These are phyloP conservation scores for Pampus argenteus DNA, from an alignment of 2,797 vertebrate species.

Conservation along the genomic window DNA sequence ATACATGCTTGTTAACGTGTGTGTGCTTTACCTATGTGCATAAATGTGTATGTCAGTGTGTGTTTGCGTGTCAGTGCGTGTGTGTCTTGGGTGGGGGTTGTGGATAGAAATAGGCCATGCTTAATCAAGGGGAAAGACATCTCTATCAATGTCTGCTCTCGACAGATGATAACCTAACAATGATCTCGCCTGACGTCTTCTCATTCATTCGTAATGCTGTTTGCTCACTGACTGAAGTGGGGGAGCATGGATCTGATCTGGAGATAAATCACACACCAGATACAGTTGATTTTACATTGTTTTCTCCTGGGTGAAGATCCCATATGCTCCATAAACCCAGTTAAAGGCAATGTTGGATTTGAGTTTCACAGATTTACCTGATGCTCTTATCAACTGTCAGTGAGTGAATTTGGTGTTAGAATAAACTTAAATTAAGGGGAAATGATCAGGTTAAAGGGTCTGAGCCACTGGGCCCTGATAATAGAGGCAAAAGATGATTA, in stretches of 20 bases:
- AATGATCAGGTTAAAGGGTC: slow-evolving; percentile 25
- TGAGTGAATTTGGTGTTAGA: neutral
- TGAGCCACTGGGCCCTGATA: neutral
- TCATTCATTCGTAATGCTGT: slow-evolving; percentile 70
- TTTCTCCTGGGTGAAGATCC: slow-evolving; percentile 39
- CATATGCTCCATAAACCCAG: slow-evolving; percentile 17
- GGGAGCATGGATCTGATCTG: slow-evolving; percentile 39
- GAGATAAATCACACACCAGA: slow-evolving; percentile 51
- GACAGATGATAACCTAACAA: slow-evolving; percentile 67
- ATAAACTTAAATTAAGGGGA: slow-evolving; percentile 17
- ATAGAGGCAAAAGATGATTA: slow-evolving; percentile 14
- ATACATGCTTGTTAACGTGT: slow-evolving; percentile 7
- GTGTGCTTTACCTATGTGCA: neutral
- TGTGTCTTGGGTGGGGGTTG: neutral
- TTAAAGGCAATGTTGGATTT: slow-evolving; percentile 40
- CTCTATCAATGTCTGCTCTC: slow-evolving; percentile 72
- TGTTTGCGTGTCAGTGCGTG: slow-evolving; percentile 8
- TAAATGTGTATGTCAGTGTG: slow-evolving; percentile 1
- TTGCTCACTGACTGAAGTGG: slow-evolving; percentile 45
- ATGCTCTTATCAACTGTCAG: slow-evolving; percentile 23
- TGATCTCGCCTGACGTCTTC: slow-evolving; percentile 59
- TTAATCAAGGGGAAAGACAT: slow-evolving; percentile 73
- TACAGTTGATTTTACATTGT: slow-evolving; percentile 40
- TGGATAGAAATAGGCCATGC: slow-evolving; percentile 68
- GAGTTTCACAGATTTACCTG: slow-evolving; percentile 42